Percentiles rank a stretch among this genome's conserved stretches.
Conservation (phyloP, 2,113 vertebrate genomes). For the Anas platyrhynchos region DNA sequence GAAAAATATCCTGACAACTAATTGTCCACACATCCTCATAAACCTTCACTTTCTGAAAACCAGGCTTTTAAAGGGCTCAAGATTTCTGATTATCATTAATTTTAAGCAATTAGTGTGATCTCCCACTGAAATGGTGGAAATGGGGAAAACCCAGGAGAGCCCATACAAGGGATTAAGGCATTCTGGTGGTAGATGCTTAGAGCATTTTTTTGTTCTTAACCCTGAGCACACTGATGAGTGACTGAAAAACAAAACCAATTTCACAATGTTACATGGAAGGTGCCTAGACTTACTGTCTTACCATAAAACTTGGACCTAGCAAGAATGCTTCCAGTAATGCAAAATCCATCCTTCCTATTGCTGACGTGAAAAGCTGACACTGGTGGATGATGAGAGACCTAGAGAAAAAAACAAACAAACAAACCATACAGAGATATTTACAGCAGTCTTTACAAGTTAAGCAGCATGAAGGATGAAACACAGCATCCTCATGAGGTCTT, state of each 20-base stretch:
- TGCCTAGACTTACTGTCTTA: conserved; percentile 59
- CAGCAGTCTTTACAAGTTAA: neutral
- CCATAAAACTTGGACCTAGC: conserved; percentile 97
- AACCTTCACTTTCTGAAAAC: neutral
- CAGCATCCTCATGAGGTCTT: neutral
- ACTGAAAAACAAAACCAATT: neutral
- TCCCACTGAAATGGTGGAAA: neutral
- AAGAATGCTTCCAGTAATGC: conserved; percentile 90
- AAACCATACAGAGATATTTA: neutral
- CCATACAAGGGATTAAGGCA: neutral
- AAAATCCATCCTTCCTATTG: conserved; percentile 95
- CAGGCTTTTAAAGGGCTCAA: neutral
- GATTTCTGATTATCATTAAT: neutral
- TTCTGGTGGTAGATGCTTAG: neutral
- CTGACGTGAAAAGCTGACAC: conserved; percentile 95
- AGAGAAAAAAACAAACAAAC: neutral
- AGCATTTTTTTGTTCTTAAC: neutral
- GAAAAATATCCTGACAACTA: neutral
- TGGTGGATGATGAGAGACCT: conserved; percentile 97
- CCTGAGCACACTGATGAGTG: neutral
- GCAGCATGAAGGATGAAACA: neutral
- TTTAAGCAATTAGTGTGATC: neutral
- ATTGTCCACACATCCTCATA: neutral
- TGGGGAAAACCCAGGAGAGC: neutral
- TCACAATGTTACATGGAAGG: neutral